Percentiles rank a stretch among this genome's conserved stretches.
phyloP scores from a whole-genome alignment of 35 echinoderm and acorn worm genomes.

The Hemicentrotus pulcherrimus region DNA sequence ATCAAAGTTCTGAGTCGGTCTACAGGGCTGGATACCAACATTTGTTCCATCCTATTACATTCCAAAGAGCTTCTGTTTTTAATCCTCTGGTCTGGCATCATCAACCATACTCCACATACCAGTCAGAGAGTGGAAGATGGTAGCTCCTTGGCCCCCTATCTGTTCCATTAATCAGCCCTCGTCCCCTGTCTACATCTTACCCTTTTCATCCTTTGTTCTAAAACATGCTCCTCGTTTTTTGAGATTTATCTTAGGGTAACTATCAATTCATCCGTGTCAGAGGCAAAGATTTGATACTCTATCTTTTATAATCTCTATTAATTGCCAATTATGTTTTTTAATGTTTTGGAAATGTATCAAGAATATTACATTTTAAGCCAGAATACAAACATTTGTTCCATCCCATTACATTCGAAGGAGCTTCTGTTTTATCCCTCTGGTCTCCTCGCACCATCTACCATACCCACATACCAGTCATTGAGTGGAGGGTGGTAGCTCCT shows the following conservation, averaged over 20 bases:
- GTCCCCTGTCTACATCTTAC: background rate
- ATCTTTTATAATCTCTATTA: too few relatives aligned
- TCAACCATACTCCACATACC: slow-evolving; percentile 1
- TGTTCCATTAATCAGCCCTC: background rate
- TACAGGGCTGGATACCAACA: background rate
- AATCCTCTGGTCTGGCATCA: background rate
- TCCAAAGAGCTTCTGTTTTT: slow-evolving; percentile 3
- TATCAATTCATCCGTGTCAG: too few relatives aligned
- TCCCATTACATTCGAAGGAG: background rate
- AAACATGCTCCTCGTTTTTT: too few relatives aligned
- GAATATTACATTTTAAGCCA: background rate
- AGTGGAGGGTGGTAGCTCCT: background rate
- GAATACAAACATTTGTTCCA: background rate
- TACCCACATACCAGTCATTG: background rate
- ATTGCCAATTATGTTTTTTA: too few relatives aligned
- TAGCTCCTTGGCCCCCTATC: background rate
- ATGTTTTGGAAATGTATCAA: too few relatives aligned
- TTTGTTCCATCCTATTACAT: slow-evolving; percentile 10
- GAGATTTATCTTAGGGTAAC: too few relatives aligned
- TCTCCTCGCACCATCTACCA: background rate
- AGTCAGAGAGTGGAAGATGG: background rate
- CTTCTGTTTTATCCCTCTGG: background rate
- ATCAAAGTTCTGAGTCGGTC: background rate
- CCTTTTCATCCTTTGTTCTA: background rate
- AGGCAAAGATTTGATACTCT: too few relatives aligned